phyloP scores from a whole-genome alignment of 2,113 vertebrate species.

The Prionailurus bengalensis region DNA sequence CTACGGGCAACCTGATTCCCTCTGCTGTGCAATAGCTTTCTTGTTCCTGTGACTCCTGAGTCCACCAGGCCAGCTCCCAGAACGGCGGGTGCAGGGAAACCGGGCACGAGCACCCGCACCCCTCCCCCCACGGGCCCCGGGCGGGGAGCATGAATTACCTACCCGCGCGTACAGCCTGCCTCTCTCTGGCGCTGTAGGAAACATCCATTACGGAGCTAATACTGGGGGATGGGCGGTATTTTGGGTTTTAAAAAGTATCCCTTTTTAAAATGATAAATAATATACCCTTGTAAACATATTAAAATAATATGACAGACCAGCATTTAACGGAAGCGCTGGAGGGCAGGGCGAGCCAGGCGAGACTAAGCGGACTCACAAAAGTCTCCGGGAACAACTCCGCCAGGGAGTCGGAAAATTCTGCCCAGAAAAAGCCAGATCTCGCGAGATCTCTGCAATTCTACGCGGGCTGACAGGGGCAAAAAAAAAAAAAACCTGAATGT shows the following conservation, averaged over 20 bases:
- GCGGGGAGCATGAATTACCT: background rate
- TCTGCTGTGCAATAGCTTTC: background rate
- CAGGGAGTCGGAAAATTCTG: background rate
- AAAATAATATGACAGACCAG: background rate
- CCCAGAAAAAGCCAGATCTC: background rate
- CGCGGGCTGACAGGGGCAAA: too few species aligned
- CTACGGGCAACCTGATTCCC: background rate
- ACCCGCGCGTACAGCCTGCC: background rate
- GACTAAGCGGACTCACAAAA: background rate
- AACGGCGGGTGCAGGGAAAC: fast-evolving
- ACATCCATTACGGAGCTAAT: background rate
- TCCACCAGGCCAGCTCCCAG: background rate
- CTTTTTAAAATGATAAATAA: background rate
- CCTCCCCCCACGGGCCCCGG: background rate
- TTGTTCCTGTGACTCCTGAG: background rate
- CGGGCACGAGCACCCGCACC: background rate
- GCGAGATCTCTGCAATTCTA: background rate
- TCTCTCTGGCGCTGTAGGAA: background rate
- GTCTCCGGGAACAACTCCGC: background rate
- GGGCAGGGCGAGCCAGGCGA: fast-evolving
- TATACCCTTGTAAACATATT: background rate
- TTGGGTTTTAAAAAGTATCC: background rate
- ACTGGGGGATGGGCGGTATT: background rate
- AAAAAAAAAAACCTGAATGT: too few species aligned
- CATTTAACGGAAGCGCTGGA: background rate